Conservation (phyloP, 2,888 invertebrate species). For the Eupelmus urozonus region DNA sequence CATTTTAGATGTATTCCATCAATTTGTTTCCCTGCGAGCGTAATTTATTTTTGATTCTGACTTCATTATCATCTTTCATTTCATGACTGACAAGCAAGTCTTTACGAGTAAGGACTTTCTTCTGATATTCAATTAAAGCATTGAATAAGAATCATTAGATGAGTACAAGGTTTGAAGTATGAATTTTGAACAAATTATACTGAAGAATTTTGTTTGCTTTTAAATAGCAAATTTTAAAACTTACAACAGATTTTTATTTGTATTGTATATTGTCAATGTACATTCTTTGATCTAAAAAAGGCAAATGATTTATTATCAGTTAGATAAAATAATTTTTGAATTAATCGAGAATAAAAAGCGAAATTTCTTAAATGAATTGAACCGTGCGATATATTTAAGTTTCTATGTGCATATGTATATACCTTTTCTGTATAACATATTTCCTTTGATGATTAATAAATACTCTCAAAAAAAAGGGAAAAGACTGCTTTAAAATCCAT, state of each 20-base stretch:
- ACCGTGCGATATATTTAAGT: conserved; percentile 57
- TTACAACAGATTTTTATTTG: conserved; percentile 41
- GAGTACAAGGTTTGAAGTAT: conserved; percentile 39
- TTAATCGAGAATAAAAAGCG: conserved; percentile 35
- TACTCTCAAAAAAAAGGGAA: conserved; percentile 28
- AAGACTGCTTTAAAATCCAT: conserved; percentile 53
- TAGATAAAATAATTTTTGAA: conserved; percentile 29
- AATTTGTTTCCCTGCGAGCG: conserved; percentile 93
- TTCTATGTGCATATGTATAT: conserved; percentile 62
- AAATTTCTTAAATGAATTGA: conserved; percentile 37
- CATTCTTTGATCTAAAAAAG: conserved; percentile 42
- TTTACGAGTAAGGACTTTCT: conserved; percentile 36
- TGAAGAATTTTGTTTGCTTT: conserved; percentile 23
- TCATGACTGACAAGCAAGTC: conserved; percentile 43
- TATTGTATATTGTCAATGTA: conserved; percentile 45
- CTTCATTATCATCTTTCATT: conserved; percentile 27
- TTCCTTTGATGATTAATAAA: conserved; percentile 56
- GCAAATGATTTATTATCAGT: conserved; percentile 28
- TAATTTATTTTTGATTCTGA: conserved; percentile 72
- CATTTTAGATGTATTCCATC: conserved; percentile 97
- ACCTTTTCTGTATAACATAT: conserved; percentile 58
- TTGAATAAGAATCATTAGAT: conserved; percentile 36
- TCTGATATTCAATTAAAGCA: conserved; percentile 45
- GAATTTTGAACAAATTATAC: conserved; percentile 35
- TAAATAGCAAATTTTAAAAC: conserved; percentile 41